Base-by-base conservation (phyloP, 1,140 invertebrate genomes). In the Andricus grossulariae region DNA sequence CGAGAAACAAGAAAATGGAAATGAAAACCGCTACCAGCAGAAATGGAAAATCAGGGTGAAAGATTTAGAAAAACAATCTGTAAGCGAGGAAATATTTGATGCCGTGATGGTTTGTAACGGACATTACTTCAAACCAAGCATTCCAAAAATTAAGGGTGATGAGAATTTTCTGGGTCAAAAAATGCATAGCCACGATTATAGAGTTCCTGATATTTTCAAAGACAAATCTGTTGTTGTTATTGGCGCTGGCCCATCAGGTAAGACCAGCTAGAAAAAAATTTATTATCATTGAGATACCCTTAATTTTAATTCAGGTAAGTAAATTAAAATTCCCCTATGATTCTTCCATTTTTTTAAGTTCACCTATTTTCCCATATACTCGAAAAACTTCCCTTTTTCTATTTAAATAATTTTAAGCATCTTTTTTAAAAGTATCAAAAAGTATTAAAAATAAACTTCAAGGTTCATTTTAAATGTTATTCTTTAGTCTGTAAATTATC, bases 151-250 rank as follows among this genome's bases (percentile, higher is more conserved):
- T 83, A 89, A 92, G 73, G 95, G 95, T n/a, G 88, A 93, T 3
- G 90, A 94, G 16, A 83, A 90, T 21, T 98, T 97, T 81, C 80
- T 93, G 88, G 97, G 96, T 78, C 75, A 92, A 50, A 90, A 94
- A 78, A 85, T 97, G 72, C 98, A 99, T 90, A 97, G 96, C 86
- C 96, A 97, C 87, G 94, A 97, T 88, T 99, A 98, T 89, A 92
- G 97, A 81, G 91, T 92, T 7, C 94, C 96, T 0, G 93, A 95
- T 18, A 82, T 90, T 7, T 98, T 96, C 87, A 82, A 87, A 51
- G 93, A 90, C 76, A 93, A 96, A 84, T 92, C 83, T 6, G 96
- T 98, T 0, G 89, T 96, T 1, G 94, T 98, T 32, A 89, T 98
- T 49, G 98, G 98, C 8, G 96, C 96, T 60, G 97, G 96, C 18